Conservation (phyloP, 2,113 vertebrate species). For the Rhinolophus sinicus region DNA sequence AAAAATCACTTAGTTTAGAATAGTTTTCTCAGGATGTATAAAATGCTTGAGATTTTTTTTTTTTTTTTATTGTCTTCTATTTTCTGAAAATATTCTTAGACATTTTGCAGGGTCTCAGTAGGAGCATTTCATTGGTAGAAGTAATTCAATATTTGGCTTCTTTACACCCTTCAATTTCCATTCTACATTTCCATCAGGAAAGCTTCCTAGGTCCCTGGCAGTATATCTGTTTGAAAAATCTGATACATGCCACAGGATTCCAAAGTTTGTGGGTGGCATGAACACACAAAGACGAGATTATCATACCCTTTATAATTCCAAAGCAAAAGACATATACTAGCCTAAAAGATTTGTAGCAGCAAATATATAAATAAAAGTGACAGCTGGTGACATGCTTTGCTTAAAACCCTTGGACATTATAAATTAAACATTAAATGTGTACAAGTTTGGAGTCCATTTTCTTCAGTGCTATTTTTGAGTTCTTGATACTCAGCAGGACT, state of each 20-base stretch:
- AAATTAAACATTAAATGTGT: conserved; percentile 50
- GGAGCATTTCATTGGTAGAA: conserved; percentile 35
- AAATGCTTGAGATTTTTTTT: background rate
- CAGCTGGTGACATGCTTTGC: background rate
- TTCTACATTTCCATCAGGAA: background rate
- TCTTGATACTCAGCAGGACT: background rate
- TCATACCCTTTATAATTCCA: background rate
- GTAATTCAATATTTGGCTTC: conserved; percentile 55
- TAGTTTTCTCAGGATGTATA: background rate
- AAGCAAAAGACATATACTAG: background rate
- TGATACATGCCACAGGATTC: background rate
- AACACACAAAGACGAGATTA: background rate
- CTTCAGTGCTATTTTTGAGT: background rate
- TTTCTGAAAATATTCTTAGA: background rate
- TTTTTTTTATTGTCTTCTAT: background rate
- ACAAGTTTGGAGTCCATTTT: background rate
- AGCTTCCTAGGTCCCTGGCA: background rate
- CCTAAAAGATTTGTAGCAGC: background rate
- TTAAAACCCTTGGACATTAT: background rate
- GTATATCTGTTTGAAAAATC: background rate
- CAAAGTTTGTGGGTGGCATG: background rate
- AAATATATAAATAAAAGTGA: conserved; percentile 35
- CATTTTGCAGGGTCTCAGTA: background rate
- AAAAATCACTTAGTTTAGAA: background rate
- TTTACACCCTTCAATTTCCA: background rate